Conservation (phyloP, 2,113 vertebrate genomes). For the Xenopus tropicalis region DNA sequence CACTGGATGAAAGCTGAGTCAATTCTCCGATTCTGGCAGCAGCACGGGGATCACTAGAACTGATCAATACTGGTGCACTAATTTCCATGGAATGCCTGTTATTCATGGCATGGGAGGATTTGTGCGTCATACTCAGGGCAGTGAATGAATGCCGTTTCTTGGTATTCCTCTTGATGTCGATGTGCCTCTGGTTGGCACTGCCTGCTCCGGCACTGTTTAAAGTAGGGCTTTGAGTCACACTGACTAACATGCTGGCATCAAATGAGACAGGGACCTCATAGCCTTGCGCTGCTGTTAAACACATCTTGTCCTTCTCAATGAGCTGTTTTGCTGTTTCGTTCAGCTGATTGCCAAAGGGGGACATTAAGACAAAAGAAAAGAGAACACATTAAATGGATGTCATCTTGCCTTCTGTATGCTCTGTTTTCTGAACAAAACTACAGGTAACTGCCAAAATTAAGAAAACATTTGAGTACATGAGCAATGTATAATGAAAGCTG, state of each 20-base stretch:
- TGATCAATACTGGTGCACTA: conserved; percentile 91
- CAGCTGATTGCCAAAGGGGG: conserved; percentile 64
- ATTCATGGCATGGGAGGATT: conserved; percentile 81
- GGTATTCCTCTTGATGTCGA: conserved; percentile 91
- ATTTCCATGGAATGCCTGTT: conserved; percentile 99
- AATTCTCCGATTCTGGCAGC: conserved; percentile 87
- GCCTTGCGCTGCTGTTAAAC: conserved; percentile 57
- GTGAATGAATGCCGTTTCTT: conserved; percentile 98
- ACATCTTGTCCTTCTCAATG: conserved; percentile 92
- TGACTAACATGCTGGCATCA: conserved; percentile 55
- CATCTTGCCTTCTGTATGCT: conserved; percentile 1
- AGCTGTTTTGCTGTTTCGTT: conserved; percentile 95
- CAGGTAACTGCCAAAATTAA: too few relatives aligned
- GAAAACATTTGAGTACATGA: too few relatives aligned
- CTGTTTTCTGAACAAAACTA: conserved; percentile 3
- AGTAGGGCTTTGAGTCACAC: conserved; percentile 54
- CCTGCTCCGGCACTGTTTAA: conserved; percentile 61
- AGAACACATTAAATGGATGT: conserved; percentile 27
- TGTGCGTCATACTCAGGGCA: conserved; percentile 89
- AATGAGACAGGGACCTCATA: conserved; percentile 65
- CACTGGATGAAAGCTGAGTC: conserved; percentile 72
- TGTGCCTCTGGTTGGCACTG: conserved; percentile 72
- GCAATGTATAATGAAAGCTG: too few relatives aligned
- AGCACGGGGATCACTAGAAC: conserved; percentile 90
- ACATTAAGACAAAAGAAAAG: conserved; percentile 30